A percentile compares a stretch with the other conserved stretches of the same genome.
phyloP scores from a whole-genome alignment of 2,888 invertebrate genomes.

The Aphodius sticticus region DNA sequence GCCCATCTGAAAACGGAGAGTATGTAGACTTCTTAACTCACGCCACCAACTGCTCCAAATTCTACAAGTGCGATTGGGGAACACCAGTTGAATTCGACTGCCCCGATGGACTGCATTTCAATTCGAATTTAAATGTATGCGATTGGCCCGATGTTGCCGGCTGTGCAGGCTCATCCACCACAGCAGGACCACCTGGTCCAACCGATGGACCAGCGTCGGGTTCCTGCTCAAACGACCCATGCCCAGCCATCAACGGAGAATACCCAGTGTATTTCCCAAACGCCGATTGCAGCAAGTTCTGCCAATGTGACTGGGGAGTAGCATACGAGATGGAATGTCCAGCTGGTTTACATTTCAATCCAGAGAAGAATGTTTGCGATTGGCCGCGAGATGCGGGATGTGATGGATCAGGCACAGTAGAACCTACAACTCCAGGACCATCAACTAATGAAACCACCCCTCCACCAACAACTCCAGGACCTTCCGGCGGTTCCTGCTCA shows the following conservation, averaged over 20 bases:
- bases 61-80: constrained; percentile 21
- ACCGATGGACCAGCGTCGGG: not conserved
- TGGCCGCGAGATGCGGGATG: constrained; percentile 31
- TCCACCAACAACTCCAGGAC: not conserved
- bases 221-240: constrained; percentile 10
- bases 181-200: not conserved
- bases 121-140: constrained; percentile 27
- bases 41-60: not conserved
- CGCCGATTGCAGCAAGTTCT: constrained; percentile 34
- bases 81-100: constrained; percentile 19
- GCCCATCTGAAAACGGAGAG: constrained; percentile 13
- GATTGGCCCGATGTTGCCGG: constrained; percentile 29
- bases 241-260: constrained; percentile 32
- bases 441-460: not conserved
- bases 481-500: not conserved
- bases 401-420: not conserved
- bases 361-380: constrained; percentile 26
- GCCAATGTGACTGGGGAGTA: constrained; percentile 35
- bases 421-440: not conserved
- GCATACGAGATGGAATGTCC: constrained; percentile 35
- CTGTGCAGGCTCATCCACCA: not conserved
- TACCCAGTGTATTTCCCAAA: constrained; percentile 28
- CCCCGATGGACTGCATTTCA: constrained; percentile 32
- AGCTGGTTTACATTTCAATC: constrained; percentile 31
- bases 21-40: constrained; percentile 16